Conservation (phyloP, 37 sponge, comb jelly and placozoan species). For the Bolinopsis microptera region DNA sequence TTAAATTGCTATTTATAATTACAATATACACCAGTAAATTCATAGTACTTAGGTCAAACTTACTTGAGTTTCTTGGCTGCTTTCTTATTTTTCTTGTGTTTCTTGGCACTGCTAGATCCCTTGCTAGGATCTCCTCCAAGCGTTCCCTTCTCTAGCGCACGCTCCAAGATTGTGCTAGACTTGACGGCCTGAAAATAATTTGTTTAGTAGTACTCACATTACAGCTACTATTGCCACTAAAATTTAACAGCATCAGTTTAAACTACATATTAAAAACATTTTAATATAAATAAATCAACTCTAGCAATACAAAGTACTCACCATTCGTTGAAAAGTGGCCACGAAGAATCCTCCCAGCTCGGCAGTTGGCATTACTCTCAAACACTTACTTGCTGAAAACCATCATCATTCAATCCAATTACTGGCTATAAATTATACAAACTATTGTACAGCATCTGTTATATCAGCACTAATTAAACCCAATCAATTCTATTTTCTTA, state of each 20-base stretch:
- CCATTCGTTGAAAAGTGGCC: conserved; percentile 48
- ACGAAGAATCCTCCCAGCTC: conserved; percentile 16
- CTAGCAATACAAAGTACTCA: neutral
- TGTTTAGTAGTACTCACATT: too few relatives aligned
- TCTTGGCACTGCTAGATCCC: neutral
- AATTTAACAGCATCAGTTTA: too few relatives aligned
- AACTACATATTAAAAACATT: too few relatives aligned
- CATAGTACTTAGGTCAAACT: too few relatives aligned
- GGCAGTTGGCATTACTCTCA: conserved; percentile 30
- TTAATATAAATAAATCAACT: too few relatives aligned
- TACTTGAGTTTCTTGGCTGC: conserved; percentile 2
- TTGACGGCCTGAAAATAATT: neutral
- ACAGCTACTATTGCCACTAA: too few relatives aligned
- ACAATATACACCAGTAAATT: too few relatives aligned
- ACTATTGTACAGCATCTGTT: too few relatives aligned
- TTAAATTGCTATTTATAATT: too few relatives aligned
- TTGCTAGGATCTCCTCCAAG: neutral
- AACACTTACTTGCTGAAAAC: conserved; percentile 6
- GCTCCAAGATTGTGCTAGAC: conserved; percentile 24
- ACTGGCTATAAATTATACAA: too few relatives aligned
- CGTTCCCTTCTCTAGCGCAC: conserved; percentile 20
- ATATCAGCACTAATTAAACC: too few relatives aligned
- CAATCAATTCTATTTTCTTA: too few relatives aligned
- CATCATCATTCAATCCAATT: neutral
- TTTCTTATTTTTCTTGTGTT: conserved; percentile 28